A percentile compares a stretch with the other conserved stretches of the same genome.
These are phyloP conservation scores for Melolontha melolontha DNA, from an alignment of 2,888 invertebrate genomes.

Conservation along the genomic window DNA sequence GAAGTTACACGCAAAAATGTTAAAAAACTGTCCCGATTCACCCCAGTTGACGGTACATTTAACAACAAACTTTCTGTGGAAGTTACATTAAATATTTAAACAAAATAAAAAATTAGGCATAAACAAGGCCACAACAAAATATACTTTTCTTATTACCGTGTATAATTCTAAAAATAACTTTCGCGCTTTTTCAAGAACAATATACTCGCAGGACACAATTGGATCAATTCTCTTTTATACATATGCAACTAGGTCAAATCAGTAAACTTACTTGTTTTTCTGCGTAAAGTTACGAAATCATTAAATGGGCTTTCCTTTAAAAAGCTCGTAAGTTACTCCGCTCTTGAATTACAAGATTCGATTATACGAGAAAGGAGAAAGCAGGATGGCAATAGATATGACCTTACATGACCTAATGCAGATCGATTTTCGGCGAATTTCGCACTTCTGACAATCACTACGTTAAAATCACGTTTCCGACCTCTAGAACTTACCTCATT, in stretches of 20 bases:
- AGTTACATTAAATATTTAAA: background rate
- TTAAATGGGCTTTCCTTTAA: conserved; percentile 3
- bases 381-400: conserved; percentile 3
- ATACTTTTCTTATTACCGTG: no score
- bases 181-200: background rate
- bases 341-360: no score
- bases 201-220: background rate
- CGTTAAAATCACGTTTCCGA: background rate
- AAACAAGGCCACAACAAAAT: no score
- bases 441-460: background rate
- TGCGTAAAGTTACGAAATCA: background rate
- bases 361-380: background rate
- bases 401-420: conserved; percentile 27
- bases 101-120: no score
- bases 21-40: no score
- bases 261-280: conserved; percentile 1
- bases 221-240: no score
- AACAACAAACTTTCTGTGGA: background rate
- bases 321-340: background rate
- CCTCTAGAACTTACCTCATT: background rate
- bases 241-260: conserved; percentile 6
- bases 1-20: no score
- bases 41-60: no score
- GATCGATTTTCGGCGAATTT: conserved; percentile 21
- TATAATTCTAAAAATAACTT: no score